Conservation (phyloP, 2,888 invertebrate genomes). For the Griposia aprilina region DNA sequence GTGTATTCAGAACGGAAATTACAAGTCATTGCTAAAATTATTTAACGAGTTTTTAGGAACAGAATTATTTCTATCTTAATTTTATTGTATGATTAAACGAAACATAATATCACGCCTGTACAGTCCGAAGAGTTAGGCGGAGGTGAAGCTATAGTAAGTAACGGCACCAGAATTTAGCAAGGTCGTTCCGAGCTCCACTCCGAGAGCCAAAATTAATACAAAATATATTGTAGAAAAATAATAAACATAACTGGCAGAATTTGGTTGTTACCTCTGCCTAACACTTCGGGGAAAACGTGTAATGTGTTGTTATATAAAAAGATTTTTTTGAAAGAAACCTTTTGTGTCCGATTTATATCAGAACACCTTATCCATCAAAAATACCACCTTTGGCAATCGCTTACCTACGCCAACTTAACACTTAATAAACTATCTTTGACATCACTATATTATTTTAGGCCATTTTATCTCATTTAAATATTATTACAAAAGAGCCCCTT, state of each 20-base stretch:
- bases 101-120: background rate
- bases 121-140: background rate
- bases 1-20: constrained; percentile 28
- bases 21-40: constrained; percentile 15
- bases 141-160: background rate
- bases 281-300: background rate
- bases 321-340: background rate
- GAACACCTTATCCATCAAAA: background rate
- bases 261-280: no score
- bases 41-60: background rate
- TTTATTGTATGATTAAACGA: background rate
- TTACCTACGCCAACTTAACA: constrained; percentile 2
- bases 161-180: background rate
- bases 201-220: background rate
- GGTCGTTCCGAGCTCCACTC: background rate
- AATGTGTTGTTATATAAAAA: background rate
- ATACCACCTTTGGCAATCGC: background rate
- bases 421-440: background rate
- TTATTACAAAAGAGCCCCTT: constrained; percentile 11
- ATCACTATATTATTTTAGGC: constrained; percentile 29
- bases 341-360: background rate
- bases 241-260: no score
- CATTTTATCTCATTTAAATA: constrained; percentile 25
- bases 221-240: no score
- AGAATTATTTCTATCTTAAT: background rate